Evolutionary conservation across 35 echinoderm and acorn worm genomes (phyloP).

Genomic region (Ophioderma brevispina): DNA sequence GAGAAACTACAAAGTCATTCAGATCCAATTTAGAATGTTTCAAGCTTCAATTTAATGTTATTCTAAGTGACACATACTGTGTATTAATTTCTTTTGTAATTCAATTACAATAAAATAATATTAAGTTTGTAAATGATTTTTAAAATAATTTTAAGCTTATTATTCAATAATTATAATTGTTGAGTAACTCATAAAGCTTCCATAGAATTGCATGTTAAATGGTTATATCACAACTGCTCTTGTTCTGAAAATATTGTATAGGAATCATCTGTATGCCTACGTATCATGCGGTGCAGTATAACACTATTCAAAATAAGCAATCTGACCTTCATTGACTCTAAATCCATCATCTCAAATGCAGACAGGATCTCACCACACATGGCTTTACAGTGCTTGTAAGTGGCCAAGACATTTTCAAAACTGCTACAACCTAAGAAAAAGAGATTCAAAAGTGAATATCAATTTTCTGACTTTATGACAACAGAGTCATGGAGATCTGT

Average conservation of each 20-base stretch:
- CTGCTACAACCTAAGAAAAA: conserved; percentile 53
- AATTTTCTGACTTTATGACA: background rate
- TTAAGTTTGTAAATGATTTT: too few species aligned
- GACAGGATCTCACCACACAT: conserved; percentile 86
- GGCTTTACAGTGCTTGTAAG: conserved; percentile 57
- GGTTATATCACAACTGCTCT: background rate
- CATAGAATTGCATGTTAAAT: too few species aligned
- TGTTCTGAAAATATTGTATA: background rate
- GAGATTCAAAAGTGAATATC: background rate
- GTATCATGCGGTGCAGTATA: background rate
- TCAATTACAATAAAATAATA: too few species aligned
- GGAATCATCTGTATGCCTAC: background rate
- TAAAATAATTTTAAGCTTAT: too few species aligned
- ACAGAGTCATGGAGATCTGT: too few species aligned
- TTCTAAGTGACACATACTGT: too few species aligned
- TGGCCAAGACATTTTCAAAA: conserved; percentile 82
- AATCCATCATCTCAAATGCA: conserved; percentile 91
- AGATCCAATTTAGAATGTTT: too few species aligned
- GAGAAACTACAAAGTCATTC: too few species aligned
- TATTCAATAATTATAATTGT: too few species aligned
- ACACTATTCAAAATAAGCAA: background rate
- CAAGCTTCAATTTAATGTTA: too few species aligned
- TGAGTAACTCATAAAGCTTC: too few species aligned
- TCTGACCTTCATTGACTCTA: conserved; percentile 75
- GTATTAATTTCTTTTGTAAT: too few species aligned